Evolutionary conservation across 2,888 invertebrate species (phyloP), one percentile per base, ranked within the genome.

Genomic region (Xanthorhoe spadicearia): DNA sequence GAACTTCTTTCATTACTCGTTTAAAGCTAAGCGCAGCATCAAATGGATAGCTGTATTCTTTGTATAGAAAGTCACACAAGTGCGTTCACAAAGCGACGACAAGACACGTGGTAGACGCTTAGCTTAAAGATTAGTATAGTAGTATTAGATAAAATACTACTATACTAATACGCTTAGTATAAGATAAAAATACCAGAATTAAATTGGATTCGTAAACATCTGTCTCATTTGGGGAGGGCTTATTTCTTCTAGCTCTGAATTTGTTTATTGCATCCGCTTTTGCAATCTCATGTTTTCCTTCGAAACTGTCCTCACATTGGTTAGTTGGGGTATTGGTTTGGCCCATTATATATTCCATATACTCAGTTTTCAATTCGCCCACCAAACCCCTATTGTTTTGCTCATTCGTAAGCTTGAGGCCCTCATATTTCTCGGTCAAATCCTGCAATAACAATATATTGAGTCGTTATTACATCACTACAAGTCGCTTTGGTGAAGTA

Each of bases 321-420:
- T 68, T 64, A 2, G 60, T 48, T 15, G 6, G 19, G 23, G 51
- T 49, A 9, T 56, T 53, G 17, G 61, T 32, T 60, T 56, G 56
- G 4, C 9, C 4, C 32, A 64, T 61, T 18, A 68, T 68, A 23
- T 64, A 50, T 57, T 68, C 49, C 4, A 61, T 61, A 49, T 73
- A 70, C 28, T 59, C 64, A 8, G 19, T 18, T 6, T 55, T 52
- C 3, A 71, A 10, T 3, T 61, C 52, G 13, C 18, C 61, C 2
- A 68, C 65, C 7, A 60, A 19, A 0, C 8, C 32, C 15, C 46
- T 68, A 38, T 73, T 71, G 46, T 70, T 73, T 13, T 67, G 64
- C 2, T 68, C 54, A 28, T 73, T 73, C 0, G 15, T 23, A 8
- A n/a, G 53, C 17, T 51, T 18, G 52, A 66, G 50, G 15, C 38